Conservation (phyloP, 2,113 vertebrate species). For the Notothenia rossii region DNA sequence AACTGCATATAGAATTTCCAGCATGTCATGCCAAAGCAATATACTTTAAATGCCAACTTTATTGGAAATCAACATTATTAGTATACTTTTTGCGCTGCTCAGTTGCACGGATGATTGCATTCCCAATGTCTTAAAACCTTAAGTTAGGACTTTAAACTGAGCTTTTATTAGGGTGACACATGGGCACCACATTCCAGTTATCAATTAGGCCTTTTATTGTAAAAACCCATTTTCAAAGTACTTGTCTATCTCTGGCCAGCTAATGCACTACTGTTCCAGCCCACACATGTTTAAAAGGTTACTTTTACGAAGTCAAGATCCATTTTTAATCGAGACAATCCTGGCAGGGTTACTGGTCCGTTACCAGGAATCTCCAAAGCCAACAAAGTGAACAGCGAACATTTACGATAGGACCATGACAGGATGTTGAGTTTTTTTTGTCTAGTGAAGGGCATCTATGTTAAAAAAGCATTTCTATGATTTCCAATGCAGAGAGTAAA, state of each 20-base stretch:
- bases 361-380: slow-evolving; percentile 9
- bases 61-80: neutral
- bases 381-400: neutral
- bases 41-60: neutral
- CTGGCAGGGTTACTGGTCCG: neutral
- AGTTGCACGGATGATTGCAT: neutral
- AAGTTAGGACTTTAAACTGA: neutral
- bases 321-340: slow-evolving; percentile 7
- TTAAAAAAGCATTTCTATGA: neutral
- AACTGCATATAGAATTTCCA: neutral
- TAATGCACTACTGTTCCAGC: slow-evolving; percentile 40
- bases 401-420: neutral
- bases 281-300: slow-evolving; percentile 49
- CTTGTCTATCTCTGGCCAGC: slow-evolving; percentile 10
- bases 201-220: slow-evolving; percentile 22
- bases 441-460: neutral
- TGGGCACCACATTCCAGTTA: slow-evolving; percentile 3
- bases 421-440: neutral
- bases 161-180: neutral
- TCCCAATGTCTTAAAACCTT: slow-evolving; percentile 1
- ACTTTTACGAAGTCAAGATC: slow-evolving; percentile 44
- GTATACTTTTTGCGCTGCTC: neutral
- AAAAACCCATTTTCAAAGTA: slow-evolving; percentile 25
- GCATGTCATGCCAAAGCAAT: neutral
- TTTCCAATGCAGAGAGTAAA: neutral